These are phyloP conservation scores for Pholis gunnellus DNA, from an alignment of 2,113 vertebrate species.

Conservation along the genomic window DNA sequence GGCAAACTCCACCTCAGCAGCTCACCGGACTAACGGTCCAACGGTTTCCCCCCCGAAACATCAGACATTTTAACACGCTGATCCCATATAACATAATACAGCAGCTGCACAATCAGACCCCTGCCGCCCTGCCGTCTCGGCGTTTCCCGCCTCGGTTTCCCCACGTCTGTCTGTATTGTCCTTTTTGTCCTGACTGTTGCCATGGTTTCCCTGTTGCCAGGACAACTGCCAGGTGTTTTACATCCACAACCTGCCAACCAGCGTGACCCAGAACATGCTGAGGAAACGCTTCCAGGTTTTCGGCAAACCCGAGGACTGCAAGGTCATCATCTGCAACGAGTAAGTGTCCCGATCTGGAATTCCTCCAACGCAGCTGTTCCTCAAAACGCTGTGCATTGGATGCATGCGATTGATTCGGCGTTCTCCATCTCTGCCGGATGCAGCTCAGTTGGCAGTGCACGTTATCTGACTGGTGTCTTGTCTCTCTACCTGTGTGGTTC, in stretches of 20 bases:
- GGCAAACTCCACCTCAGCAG: background rate
- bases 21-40: conserved; percentile 1
- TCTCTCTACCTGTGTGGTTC: conserved; percentile 48
- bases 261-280: conserved; percentile 93
- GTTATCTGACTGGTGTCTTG: background rate
- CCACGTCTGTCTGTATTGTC: conserved; percentile 43
- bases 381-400: background rate
- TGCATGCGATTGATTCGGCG: background rate
- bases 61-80: background rate
- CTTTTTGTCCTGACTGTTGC: conserved; percentile 73
- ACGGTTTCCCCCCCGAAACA: background rate
- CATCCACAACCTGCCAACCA: conserved; percentile 92
- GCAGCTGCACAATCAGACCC: background rate
- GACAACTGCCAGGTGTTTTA: conserved; percentile 96
- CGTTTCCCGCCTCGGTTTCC: conserved; percentile 23
- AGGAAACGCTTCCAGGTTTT: conserved; percentile 95
- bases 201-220: conserved; percentile 84
- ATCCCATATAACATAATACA: background rate
- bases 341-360: conserved; percentile 58
- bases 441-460: too few relatives aligned
- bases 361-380: background rate
- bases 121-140: background rate
- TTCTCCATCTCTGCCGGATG: background rate
- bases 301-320: conserved; percentile 93
- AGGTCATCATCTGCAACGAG: conserved; percentile 91